Evolutionary conservation across 2,888 invertebrate species (phyloP), one percentile per base, ranked within the genome.

Genomic region (Panorpa germanica): DNA sequence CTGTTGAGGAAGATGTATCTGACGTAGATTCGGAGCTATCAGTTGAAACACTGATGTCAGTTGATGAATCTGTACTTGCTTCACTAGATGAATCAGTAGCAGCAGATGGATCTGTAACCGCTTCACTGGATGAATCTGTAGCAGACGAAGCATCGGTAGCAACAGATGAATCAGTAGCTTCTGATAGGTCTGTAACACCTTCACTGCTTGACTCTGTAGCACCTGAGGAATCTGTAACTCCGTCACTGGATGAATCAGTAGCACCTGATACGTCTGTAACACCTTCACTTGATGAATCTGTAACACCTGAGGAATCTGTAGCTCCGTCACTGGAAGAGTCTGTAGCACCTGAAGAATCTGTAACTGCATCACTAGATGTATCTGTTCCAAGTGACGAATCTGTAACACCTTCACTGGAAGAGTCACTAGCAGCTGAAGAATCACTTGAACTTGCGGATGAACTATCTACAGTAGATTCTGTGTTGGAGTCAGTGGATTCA

Each of bases 391-490:
- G n/a, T 9, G 26, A 30, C 8, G 34, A 17, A 13, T 34, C 37
- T 26, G 31, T 11, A 4, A 28, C 15, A 12, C 20, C 23, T n/a
- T n/a, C n/a, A n/a, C n/a, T n/a, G 7, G 32, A 33, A 34, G 37
- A 28, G 27, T 39, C 40, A 9, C 36, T 38, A 24, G 38, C 10
- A 5, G 20, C 10, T 17, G 31, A 20, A 18, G 37, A 13, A 2
- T 32, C 34, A 8, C 39, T 38, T 9, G 37, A 29, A n/a, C 41
- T 42, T n/a, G 44, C 45, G 8, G 46, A 43, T 18, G 23, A 37
- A 16, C 29, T 41, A 4, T 31, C 38, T 31, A 38, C 41, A n/a
- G 43, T 42, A 14, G 42, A 33, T 9, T 23, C 26, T 11, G 34
- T 28, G 5, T 5, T n/a, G 5, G 4, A 10, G 10, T 26, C 26